Evolutionary conservation across 1,140 invertebrate species (phyloP).

Genomic region (Trigoniulus corallinus): DNA sequence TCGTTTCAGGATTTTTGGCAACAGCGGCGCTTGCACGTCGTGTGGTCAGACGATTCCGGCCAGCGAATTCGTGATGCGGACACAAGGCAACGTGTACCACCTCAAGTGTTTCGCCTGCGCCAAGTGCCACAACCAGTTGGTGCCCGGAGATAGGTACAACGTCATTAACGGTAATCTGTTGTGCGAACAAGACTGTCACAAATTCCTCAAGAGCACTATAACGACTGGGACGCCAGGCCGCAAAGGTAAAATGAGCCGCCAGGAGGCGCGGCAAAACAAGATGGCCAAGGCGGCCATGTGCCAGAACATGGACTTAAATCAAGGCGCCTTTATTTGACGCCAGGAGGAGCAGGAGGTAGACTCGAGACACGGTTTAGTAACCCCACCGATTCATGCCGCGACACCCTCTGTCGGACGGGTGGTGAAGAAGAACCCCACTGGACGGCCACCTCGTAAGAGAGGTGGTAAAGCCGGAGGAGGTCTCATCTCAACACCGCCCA

Average conservation of each 20-base stretch:
- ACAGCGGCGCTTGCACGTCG: slow-evolving; percentile 62
- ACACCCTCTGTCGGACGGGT: neutral
- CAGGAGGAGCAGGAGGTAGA: neutral
- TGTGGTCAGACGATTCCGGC: slow-evolving; percentile 80
- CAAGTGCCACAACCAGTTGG: slow-evolving; percentile 68
- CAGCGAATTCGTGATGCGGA: slow-evolving; percentile 76
- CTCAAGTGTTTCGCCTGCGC: slow-evolving; percentile 86
- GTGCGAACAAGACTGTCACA: slow-evolving; percentile 85
- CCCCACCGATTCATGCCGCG: neutral
- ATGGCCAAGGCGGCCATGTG: slow-evolving; percentile 2
- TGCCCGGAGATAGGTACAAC: slow-evolving; percentile 77
- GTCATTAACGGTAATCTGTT: slow-evolving; percentile 64
- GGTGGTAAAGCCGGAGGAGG: too few species aligned
- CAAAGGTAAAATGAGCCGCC: slow-evolving; percentile 58
- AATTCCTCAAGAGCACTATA: slow-evolving; percentile 49
- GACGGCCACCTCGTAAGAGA: neutral
- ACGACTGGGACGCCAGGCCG: slow-evolving; percentile 34
- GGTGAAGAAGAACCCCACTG: neutral
- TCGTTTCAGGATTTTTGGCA: slow-evolving; percentile 68
- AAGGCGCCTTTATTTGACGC: slow-evolving; percentile 7
- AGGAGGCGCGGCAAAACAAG: slow-evolving; percentile 5
- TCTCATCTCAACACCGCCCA: neutral
- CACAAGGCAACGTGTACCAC: slow-evolving; percentile 61
- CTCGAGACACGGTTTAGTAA: neutral
- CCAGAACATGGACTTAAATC: slow-evolving; percentile 7